A percentile compares a stretch with the other conserved stretches of the same genome.
Evolutionary conservation across 1,140 invertebrate species (phyloP).

Genomic region (Hydropsyche tenuis): DNA sequence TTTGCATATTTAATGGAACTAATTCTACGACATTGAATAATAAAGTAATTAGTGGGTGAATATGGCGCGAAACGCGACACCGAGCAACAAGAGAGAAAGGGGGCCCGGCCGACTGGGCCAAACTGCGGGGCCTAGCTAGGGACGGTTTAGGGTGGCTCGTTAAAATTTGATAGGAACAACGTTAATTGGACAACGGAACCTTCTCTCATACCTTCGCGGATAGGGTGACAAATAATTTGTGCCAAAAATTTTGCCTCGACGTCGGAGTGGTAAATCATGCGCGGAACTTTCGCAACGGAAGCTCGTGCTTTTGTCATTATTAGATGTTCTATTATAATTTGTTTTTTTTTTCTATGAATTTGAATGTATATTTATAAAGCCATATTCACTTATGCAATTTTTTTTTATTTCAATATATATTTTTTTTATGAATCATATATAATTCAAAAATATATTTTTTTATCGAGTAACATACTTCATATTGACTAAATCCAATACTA

Average conservation of each 20-base stretch:
- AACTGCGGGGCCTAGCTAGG: conserved; percentile 22
- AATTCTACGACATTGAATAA: conserved; percentile 45
- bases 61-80: conserved; percentile 49
- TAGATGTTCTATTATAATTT: no score
- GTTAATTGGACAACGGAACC: conserved; percentile 51
- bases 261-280: background rate
- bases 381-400: no score
- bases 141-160: conserved; percentile 41
- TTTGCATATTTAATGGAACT: conserved; percentile 41
- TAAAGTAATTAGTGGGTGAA: conserved; percentile 50
- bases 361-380: no score
- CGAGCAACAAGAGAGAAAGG: conserved; percentile 41
- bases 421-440: no score
- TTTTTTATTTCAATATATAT: no score
- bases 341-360: no score
- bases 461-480: no score
- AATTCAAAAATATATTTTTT: no score
- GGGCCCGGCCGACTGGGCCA: conserved; percentile 34
- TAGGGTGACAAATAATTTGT: conserved; percentile 38
- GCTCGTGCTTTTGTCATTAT: no score
- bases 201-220: conserved; percentile 33
- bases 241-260: conserved; percentile 14
- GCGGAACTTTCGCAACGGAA: background rate
- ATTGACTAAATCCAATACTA: no score
- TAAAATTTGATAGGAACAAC: conserved; percentile 52